A percentile compares a stretch with the other conserved stretches of the same genome.
phyloP scores from a whole-genome alignment of 2,797 vertebrate genomes.

The Poecilia gillii region DNA sequence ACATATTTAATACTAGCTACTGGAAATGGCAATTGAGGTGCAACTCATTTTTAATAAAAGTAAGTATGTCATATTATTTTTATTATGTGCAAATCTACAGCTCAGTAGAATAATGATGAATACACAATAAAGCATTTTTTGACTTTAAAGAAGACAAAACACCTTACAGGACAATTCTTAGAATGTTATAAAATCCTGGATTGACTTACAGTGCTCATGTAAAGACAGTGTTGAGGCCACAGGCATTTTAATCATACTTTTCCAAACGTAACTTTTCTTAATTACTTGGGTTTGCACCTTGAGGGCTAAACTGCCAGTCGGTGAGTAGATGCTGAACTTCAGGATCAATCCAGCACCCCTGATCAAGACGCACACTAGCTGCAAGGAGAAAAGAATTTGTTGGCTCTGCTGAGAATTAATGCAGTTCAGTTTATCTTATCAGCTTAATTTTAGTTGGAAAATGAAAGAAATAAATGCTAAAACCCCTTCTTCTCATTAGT shows the following conservation, averaged over 20 bases:
- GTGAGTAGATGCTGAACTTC: neutral
- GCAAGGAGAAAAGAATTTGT: neutral
- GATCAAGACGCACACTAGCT: neutral
- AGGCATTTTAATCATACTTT: neutral
- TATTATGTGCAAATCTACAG: neutral
- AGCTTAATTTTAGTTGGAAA: neutral
- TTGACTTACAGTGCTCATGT: neutral
- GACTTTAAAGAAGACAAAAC: neutral
- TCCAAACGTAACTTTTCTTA: neutral
- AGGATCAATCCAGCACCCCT: conserved; percentile 6
- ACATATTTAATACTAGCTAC: conserved; percentile 10
- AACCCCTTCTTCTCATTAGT: neutral
- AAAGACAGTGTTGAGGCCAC: neutral
- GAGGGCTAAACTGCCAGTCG: conserved; percentile 12
- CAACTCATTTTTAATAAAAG: neutral
- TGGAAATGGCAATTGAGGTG: conserved; percentile 2
- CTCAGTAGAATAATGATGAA: neutral
- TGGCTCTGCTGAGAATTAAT: conserved; percentile 8
- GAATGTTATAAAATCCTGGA: neutral
- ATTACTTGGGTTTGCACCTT: conserved; percentile 18
- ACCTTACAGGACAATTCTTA: neutral
- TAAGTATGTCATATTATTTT: neutral
- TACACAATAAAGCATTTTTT: neutral
- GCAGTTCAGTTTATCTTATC: neutral
- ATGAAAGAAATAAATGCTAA: neutral